Evolutionary conservation across 2,888 invertebrate species (phyloP), one percentile per base, ranked within the genome.

Genomic region (Metalampra italica): DNA sequence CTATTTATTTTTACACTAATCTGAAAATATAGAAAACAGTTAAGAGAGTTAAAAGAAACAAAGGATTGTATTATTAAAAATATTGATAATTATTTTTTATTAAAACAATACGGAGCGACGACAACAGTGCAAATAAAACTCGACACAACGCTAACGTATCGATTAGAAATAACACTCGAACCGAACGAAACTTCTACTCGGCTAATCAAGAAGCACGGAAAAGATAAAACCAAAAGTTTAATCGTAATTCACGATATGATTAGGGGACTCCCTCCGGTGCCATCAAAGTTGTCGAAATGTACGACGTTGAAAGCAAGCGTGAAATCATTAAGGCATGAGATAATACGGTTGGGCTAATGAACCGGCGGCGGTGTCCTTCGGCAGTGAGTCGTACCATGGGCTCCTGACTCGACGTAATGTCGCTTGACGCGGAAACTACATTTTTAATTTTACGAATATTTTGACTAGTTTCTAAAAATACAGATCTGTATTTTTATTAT

Each of bases 291-390:
- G 56, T 64, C 62, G 60, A 62, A 67, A 66, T 62, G 66, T 66
- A 52, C 62, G 60, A 59, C 56, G 60, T 59, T 71, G 71, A 72
- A 75, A 68, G 74, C 74, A 73, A 75, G 75, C 77, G 78, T 77
- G 75, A 84, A 83, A 82, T 82, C 78, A 79, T 83, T 77, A 81
- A 73, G 71, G 72, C 71, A 69, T 64, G 66, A 74, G 73, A 81
- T 84, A 82, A 82, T 82, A 78, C 64, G 71, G 71, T 78, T 65
- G 62, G 67, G 68, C 73, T 83, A 83, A 85, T 82, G 78, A 82
- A 82, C 70, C 69, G 60, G 56, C 57, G 22, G 22, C 22, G 22
- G 61, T 63, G 64, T 65, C 65, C 61, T 54, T 50, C 57, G 51
- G 49, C 55, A 53, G 50, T n/a, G n/a, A n/a, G n/a, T n/a, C n/a